A percentile compares a stretch with the other conserved stretches of the same genome.
Evolutionary conservation across 2,797 vertebrate genomes (phyloP).

Genomic region (Oreonectes daqikongensis): DNA sequence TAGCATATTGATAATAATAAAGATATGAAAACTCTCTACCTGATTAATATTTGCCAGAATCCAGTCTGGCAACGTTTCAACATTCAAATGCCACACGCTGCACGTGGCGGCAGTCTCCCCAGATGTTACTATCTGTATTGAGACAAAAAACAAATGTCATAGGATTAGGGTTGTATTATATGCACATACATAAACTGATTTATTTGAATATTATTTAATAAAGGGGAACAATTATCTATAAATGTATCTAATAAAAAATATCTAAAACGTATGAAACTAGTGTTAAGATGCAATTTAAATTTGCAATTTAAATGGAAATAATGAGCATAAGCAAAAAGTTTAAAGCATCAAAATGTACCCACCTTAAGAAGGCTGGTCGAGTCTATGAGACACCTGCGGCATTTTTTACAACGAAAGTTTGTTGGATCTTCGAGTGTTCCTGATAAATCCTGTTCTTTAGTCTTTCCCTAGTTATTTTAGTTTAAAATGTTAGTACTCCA

Average conservation of each 20-base stretch:
- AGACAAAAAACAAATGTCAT: conserved; percentile 2
- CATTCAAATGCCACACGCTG: conserved; percentile 72
- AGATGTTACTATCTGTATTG: conserved; percentile 53
- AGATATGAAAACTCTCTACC: conserved; percentile 53
- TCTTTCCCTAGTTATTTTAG: too few relatives aligned
- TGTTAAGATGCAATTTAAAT: background rate
- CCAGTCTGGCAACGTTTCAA: conserved; percentile 73
- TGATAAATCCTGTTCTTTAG: conserved; percentile 3
- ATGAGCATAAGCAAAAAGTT: background rate
- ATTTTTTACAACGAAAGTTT: conserved; percentile 73
- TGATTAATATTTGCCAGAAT: conserved; percentile 69
- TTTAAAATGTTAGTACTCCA: conserved; percentile 2
- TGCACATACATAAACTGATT: background rate
- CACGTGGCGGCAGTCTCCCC: conserved; percentile 63
- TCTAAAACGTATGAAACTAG: background rate
- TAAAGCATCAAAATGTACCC: conserved; percentile 2
- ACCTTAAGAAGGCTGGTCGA: conserved; percentile 62
- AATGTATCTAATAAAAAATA: too few relatives aligned
- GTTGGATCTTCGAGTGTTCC: conserved; percentile 26
- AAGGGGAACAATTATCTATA: background rate
- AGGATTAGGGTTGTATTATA: conserved; percentile 1
- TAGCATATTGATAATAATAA: background rate
- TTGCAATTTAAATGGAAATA: background rate
- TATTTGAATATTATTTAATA: background rate
- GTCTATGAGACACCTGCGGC: conserved; percentile 67